phyloP scores from a whole-genome alignment of 1,140 invertebrate genomes.

The Cepaea nemoralis region DNA sequence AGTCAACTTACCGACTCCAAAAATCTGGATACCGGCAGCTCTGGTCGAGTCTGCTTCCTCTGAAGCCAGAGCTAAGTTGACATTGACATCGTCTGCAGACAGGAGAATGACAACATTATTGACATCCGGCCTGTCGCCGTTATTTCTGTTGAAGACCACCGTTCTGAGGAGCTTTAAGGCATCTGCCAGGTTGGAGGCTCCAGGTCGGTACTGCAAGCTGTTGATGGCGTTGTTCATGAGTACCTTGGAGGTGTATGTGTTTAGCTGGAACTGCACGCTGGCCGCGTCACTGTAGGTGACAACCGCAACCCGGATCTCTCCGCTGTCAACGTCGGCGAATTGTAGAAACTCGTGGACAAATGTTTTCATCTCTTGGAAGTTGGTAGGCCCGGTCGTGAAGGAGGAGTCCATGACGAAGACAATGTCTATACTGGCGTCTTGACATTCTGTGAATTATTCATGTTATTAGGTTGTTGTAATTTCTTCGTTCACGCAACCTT shows the following conservation, averaged over 20 bases:
- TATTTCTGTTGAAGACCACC: constrained; percentile 45
- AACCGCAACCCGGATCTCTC: constrained; percentile 51
- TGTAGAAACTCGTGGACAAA: constrained; percentile 45
- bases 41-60: constrained; percentile 10
- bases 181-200: constrained; percentile 46
- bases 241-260: constrained; percentile 33
- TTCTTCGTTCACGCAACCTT: too few species aligned
- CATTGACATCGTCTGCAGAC: constrained; percentile 45
- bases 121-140: constrained; percentile 54
- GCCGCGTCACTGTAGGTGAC: constrained; percentile 43
- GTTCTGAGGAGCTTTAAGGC: constrained; percentile 43
- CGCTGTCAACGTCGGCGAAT: constrained; percentile 48
- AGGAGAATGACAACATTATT: constrained; percentile 58
- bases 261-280: constrained; percentile 44
- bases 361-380: constrained; percentile 11
- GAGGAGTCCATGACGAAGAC: constrained; percentile 27
- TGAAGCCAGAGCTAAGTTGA: not conserved
- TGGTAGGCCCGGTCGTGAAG: not conserved
- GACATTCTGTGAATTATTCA: constrained; percentile 20
- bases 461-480: not conserved
- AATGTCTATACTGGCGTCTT: constrained; percentile 10
- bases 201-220: constrained; percentile 45
- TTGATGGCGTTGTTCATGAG: constrained; percentile 48
- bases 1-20: constrained; percentile 13
- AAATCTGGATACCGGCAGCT: constrained; percentile 23